These are phyloP conservation scores for Monopis laevigella DNA, from an alignment of 2,888 invertebrate species.

Conservation along the genomic window DNA sequence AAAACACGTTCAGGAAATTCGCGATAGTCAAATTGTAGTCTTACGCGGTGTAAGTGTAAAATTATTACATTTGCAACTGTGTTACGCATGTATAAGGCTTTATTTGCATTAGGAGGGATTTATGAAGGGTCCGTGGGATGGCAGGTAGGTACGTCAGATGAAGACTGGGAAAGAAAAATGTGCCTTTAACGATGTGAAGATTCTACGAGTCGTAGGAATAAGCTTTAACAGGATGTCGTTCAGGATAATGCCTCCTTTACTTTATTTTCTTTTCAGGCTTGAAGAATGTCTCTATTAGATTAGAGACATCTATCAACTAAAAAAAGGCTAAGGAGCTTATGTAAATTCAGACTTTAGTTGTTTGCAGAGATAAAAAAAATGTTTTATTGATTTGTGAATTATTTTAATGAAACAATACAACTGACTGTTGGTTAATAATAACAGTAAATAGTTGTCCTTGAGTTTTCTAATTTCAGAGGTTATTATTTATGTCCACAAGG, in stretches of 20 bases:
- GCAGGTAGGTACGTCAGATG: conserved; percentile 53
- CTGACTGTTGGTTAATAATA: too few species aligned
- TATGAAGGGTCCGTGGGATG: conserved; percentile 51
- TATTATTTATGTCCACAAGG: too few species aligned
- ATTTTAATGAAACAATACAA: too few species aligned
- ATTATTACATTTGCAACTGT: conserved; percentile 63
- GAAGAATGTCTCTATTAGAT: conserved; percentile 13
- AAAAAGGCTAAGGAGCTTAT: too few species aligned
- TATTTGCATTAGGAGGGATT: conserved; percentile 42
- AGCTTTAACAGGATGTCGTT: conserved; percentile 65
- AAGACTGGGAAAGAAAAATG: conserved; percentile 66
- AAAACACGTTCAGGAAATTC: conserved; percentile 52
- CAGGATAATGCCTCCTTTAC: conserved; percentile 57
- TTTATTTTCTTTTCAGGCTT: conserved; percentile 43
- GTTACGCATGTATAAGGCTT: conserved; percentile 50
- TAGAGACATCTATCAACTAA: too few species aligned
- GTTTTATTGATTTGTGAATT: too few species aligned
- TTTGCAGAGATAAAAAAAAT: too few species aligned
- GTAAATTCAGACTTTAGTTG: too few species aligned
- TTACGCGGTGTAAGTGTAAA: conserved; percentile 58
- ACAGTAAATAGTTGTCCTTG: too few species aligned
- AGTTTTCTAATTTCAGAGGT: too few species aligned
- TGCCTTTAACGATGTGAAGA: conserved; percentile 63
- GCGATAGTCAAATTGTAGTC: conserved; percentile 68
- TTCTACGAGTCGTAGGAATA: conserved; percentile 59